phyloP scores from a whole-genome alignment of 2,797 vertebrate species.

The Myotis findleyi region DNA sequence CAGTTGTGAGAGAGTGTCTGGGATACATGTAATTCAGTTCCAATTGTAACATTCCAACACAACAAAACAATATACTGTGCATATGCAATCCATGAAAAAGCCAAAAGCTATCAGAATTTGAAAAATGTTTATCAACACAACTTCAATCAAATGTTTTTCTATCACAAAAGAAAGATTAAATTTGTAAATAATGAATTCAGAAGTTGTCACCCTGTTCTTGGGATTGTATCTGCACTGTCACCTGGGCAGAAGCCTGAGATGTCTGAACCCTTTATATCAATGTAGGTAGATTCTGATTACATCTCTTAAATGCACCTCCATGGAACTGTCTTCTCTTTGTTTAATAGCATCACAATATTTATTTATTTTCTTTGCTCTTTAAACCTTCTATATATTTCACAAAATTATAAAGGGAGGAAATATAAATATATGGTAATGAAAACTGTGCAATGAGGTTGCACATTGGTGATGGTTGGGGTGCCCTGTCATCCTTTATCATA shows the following conservation, averaged over 20 bases:
- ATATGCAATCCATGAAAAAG: background rate
- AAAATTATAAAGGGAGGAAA: constrained; percentile 28
- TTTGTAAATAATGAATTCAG: constrained; percentile 67
- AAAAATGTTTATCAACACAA: constrained; percentile 71
- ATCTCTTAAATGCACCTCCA: background rate
- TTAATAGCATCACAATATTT: constrained; percentile 30
- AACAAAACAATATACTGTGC: background rate
- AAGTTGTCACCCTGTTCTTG: background rate
- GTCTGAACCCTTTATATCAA: constrained; percentile 19
- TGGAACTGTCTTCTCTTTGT: constrained; percentile 2
- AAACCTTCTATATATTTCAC: background rate
- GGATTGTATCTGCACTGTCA: constrained; percentile 55
- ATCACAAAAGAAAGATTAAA: constrained; percentile 68
- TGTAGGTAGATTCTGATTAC: background rate
- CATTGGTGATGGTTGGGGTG: accelerated
- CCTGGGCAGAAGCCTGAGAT: background rate
- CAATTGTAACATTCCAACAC: background rate
- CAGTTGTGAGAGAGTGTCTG: background rate
- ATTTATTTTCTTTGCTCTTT: background rate
- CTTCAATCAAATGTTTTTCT: constrained; percentile 62
- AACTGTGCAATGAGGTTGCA: accelerated
- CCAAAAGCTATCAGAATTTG: constrained; percentile 9
- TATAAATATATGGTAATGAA: background rate
- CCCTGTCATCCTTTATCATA: background rate
- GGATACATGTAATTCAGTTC: background rate